Evolutionary conservation across 2,888 invertebrate genomes (phyloP).

Genomic region (Cryptocephalus primarius): DNA sequence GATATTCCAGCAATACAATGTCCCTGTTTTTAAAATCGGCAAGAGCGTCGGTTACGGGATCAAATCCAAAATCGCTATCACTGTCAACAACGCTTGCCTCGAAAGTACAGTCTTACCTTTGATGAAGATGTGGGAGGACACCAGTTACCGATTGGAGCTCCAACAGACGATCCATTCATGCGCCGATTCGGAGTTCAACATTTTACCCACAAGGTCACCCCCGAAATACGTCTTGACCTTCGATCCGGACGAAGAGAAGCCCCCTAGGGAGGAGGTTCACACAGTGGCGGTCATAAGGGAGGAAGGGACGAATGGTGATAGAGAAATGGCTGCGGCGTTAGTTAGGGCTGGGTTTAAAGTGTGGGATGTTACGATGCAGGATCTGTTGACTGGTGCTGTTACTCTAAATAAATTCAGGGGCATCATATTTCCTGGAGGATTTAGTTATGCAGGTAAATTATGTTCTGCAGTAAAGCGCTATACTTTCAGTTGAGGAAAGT

Average conservation of each 20-base stretch:
- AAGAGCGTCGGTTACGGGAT: slow-evolving; percentile 55
- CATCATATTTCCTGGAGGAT: slow-evolving; percentile 94
- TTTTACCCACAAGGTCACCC: slow-evolving; percentile 53
- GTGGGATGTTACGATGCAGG: slow-evolving; percentile 92
- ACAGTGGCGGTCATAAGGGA: slow-evolving; percentile 87
- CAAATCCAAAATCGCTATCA: slow-evolving; percentile 47
- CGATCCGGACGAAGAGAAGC: slow-evolving; percentile 47
- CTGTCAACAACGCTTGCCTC: slow-evolving; percentile 51
- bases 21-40: slow-evolving; percentile 60
- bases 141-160: slow-evolving; percentile 80
- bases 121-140: slow-evolving; percentile 89
- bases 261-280: slow-evolving; percentile 36
- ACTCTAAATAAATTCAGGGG: slow-evolving; percentile 76
- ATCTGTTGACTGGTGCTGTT: slow-evolving; percentile 60
- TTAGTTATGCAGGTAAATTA: slow-evolving; percentile 82
- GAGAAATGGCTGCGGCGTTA: slow-evolving; percentile 92
- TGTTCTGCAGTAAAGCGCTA: too few species aligned
- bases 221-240: slow-evolving; percentile 63
- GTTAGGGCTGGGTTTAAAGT: slow-evolving; percentile 82
- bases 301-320: slow-evolving; percentile 94
- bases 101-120: slow-evolving; percentile 53
- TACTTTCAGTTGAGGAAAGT: too few species aligned
- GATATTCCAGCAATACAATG: slow-evolving; percentile 35
- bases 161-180: slow-evolving; percentile 73
- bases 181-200: slow-evolving; percentile 67